Evolutionary conservation across 2,888 invertebrate genomes (phyloP).

Genomic region (Allolobophora icterica): DNA sequence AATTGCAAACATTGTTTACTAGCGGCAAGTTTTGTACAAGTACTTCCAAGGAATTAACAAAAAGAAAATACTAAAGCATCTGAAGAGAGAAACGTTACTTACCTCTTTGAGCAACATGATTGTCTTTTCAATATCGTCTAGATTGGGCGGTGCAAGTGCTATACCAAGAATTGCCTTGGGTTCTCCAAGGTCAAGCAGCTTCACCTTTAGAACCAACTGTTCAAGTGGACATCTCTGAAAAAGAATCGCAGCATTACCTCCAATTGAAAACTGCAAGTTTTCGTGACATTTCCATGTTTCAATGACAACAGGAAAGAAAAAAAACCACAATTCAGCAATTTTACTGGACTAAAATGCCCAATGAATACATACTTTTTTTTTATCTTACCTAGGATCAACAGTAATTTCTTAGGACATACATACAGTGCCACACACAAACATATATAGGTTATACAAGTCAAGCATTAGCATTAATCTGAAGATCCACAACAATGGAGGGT

Average conservation of each 20-base stretch:
- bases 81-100: background rate
- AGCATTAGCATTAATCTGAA: no score
- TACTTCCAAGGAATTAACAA: background rate
- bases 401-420: background rate
- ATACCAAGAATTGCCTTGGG: conserved; percentile 82
- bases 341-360: background rate
- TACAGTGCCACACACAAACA: no score
- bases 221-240: conserved; percentile 79
- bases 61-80: background rate
- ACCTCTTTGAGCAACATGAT: conserved; percentile 81
- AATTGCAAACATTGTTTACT: background rate
- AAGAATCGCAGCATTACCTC: background rate
- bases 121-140: conserved; percentile 80
- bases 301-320: background rate
- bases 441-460: no score
- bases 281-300: background rate
- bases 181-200: conserved; percentile 80
- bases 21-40: background rate
- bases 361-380: background rate
- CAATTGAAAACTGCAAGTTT: no score
- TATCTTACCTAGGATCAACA: background rate
- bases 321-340: background rate
- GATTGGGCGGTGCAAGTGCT: conserved; percentile 85
- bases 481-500: no score
- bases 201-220: conserved; percentile 79